Conservation (phyloP, 2,113 vertebrate genomes). For the Protobothrops flavoviridis region DNA sequence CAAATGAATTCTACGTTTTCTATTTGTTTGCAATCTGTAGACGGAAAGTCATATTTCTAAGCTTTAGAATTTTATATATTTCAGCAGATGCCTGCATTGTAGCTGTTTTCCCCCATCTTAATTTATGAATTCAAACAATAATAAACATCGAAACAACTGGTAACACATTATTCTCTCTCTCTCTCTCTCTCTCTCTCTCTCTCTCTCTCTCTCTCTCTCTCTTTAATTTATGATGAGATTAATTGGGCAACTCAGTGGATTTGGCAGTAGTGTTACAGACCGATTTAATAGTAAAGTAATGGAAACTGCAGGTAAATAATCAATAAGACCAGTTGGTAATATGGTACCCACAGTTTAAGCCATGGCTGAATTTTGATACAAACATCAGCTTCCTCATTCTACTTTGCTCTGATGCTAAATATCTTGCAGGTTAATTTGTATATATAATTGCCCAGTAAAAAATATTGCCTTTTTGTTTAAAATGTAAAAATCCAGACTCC, state of each 20-base stretch:
- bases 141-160: conserved; percentile 31
- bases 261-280: not conserved
- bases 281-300: not conserved
- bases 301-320: not conserved
- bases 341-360: not conserved
- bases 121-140: conserved; percentile 29
- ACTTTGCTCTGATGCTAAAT: not conserved
- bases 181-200: no score
- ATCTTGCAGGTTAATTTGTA: not conserved
- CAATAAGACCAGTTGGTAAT: not conserved
- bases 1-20: conserved; percentile 8
- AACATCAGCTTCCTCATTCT: not conserved
- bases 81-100: conserved; percentile 8
- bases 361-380: not conserved
- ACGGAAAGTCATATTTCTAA: not conserved
- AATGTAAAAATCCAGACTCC: not conserved
- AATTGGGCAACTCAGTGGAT: not conserved
- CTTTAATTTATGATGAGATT: not conserved
- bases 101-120: conserved; percentile 4
- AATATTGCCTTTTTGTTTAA: not conserved
- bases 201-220: not conserved
- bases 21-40: not conserved
- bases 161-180: not conserved
- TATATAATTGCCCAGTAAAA: not conserved
- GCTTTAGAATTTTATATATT: conserved; percentile 24